phyloP scores from a whole-genome alignment of 2,797 vertebrate species.

The Erethizon dorsatum region DNA sequence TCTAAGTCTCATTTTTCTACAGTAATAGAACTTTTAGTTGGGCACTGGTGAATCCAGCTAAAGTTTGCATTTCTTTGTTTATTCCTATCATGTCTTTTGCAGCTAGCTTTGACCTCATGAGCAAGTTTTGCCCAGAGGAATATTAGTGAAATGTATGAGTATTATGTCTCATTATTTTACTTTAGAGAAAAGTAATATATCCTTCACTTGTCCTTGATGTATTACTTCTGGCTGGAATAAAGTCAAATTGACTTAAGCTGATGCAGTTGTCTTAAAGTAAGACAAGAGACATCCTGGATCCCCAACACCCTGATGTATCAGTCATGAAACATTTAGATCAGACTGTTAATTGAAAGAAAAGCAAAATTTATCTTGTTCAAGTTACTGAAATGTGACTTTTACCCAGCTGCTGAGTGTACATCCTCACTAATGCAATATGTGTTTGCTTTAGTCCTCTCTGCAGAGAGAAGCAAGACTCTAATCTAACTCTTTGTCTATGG shows the following conservation, averaged over 20 bases:
- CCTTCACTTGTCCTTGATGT: background rate
- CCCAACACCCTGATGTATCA: fast-evolving
- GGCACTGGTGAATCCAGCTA: background rate
- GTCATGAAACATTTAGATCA: background rate
- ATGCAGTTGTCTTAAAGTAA: background rate
- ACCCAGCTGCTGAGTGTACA: background rate
- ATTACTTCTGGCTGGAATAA: background rate
- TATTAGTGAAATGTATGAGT: background rate
- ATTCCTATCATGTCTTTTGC: background rate
- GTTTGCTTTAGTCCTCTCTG: background rate
- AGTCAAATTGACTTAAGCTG: background rate
- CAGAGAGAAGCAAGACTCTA: background rate
- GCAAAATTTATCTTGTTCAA: background rate
- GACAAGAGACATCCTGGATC: background rate
- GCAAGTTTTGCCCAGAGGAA: background rate
- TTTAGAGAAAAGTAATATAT: background rate
- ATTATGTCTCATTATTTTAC: background rate
- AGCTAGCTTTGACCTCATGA: background rate
- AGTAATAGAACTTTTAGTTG: background rate
- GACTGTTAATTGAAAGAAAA: background rate
- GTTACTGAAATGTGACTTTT: background rate
- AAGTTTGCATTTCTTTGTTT: background rate
- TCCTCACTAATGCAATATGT: background rate
- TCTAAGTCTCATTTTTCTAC: background rate
- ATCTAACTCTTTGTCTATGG: background rate